Evolutionary conservation across 2,113 vertebrate species (phyloP).

Genomic region (Pithys albifrons): DNA sequence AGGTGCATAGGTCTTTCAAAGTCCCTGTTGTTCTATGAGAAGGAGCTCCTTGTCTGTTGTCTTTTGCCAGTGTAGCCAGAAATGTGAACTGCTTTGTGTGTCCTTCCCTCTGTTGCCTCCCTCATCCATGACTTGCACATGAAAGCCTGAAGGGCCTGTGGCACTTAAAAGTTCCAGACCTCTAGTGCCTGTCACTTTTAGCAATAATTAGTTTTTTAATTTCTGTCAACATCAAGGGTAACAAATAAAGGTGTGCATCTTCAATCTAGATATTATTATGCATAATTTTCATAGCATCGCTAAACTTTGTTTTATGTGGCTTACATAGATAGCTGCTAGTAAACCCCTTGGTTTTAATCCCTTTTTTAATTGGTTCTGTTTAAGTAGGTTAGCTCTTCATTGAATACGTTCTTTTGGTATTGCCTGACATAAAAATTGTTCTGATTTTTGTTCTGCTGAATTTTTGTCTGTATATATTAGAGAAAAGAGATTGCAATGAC

Average conservation of each 20-base stretch:
- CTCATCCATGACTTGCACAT: not conserved
- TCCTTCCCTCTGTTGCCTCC: not conserved
- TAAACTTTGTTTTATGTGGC: not conserved
- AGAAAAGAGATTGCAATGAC: not conserved
- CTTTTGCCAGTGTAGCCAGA: not conserved
- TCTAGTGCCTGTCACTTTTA: not conserved
- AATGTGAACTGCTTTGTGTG: not conserved
- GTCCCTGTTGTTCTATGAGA: not conserved
- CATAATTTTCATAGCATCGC: not conserved
- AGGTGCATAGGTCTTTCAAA: not conserved
- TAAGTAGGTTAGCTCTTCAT: not conserved
- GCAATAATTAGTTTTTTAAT: not conserved
- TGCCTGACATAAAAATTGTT: not conserved
- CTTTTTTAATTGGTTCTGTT: not conserved
- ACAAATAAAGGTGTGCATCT: not conserved
- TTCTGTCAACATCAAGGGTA: not conserved
- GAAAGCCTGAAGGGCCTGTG: not conserved
- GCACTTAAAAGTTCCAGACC: not conserved
- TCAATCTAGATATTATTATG: not conserved
- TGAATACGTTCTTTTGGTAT: not conserved
- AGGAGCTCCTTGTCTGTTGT: not conserved
- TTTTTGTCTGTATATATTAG: not conserved
- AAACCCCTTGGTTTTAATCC: not conserved
- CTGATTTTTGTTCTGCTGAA: not conserved
- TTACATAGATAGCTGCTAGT: not conserved